A percentile compares a stretch with the other conserved stretches of the same genome.
Evolutionary conservation across 2,888 invertebrate species (phyloP).

Genomic region (Lithophane leautieri): DNA sequence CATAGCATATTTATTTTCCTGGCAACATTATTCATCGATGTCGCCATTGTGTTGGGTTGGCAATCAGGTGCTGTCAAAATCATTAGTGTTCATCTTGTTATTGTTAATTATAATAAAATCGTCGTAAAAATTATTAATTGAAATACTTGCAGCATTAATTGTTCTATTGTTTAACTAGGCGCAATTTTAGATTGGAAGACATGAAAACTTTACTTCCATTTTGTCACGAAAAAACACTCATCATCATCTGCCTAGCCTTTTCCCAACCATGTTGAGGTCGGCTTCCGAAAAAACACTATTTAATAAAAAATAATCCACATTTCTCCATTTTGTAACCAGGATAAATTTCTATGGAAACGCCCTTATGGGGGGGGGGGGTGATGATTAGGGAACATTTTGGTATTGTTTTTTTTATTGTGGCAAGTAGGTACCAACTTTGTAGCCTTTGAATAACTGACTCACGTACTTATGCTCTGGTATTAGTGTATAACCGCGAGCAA

Average conservation of each 20-base stretch:
- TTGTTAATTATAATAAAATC: not conserved
- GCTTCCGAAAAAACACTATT: no score
- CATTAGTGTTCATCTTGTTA: not conserved
- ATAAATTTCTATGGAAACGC: no score
- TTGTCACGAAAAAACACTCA: no score
- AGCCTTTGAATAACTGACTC: not conserved
- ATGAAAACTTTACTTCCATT: slow-evolving; percentile 11
- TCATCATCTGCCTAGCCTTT: no score
- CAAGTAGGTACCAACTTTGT: not conserved
- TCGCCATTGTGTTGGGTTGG: not conserved
- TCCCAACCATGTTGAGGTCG: no score
- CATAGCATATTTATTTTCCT: not conserved
- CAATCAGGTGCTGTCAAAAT: not conserved
- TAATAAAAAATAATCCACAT: no score
- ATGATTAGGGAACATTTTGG: not conserved
- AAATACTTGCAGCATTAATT: slow-evolving; percentile 8
- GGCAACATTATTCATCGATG: not conserved
- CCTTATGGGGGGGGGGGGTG: no score
- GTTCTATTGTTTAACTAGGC: slow-evolving; percentile 11
- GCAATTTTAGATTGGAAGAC: not conserved
- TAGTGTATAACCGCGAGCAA: slow-evolving; percentile 5
- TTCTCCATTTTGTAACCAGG: no score
- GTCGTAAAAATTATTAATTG: not conserved
- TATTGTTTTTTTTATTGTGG: not conserved
- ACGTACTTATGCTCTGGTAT: not conserved